Conservation (phyloP, 1,140 invertebrate genomes). For the Achatina immaculata region DNA sequence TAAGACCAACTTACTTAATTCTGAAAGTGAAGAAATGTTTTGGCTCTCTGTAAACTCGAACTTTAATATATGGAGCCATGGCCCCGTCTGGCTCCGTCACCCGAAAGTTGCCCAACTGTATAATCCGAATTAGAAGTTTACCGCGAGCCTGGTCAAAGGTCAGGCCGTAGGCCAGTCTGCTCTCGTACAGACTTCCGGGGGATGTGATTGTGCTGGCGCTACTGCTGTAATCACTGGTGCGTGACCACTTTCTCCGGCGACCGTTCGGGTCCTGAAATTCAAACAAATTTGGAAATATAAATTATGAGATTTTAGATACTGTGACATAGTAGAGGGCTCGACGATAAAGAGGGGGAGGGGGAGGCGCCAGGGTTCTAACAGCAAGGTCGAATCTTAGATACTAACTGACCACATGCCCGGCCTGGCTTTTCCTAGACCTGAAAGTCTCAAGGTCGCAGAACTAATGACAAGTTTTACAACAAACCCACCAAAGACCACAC, state of each 20-base stretch:
- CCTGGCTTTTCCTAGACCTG: too few species aligned
- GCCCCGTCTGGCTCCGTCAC: conserved; percentile 43
- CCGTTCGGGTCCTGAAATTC: background rate
- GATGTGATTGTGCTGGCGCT: conserved; percentile 33
- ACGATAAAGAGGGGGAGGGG: too few species aligned
- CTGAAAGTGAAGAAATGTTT: conserved; percentile 50
- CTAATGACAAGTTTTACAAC: too few species aligned
- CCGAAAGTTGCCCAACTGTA: conserved; percentile 44
- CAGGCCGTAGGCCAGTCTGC: conserved; percentile 41
- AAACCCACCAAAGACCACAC: too few species aligned
- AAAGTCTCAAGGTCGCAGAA: too few species aligned
- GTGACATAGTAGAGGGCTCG: too few species aligned
- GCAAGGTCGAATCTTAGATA: too few species aligned
- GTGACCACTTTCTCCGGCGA: conserved; percentile 16
- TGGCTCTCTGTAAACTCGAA: conserved; percentile 48
- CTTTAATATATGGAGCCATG: conserved; percentile 53
- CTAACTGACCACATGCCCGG: too few species aligned
- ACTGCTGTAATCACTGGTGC: conserved; percentile 39
- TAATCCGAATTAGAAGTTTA: conserved; percentile 48
- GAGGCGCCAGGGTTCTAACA: too few species aligned
- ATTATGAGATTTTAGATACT: background rate
- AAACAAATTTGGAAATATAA: conserved; percentile 12
- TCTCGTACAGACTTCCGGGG: conserved; percentile 8
- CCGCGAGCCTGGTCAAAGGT: conserved; percentile 46
- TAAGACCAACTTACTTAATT: conserved; percentile 5